Evolutionary conservation across 1,140 invertebrate species (phyloP).

Genomic region (Drosophila busckii): DNA sequence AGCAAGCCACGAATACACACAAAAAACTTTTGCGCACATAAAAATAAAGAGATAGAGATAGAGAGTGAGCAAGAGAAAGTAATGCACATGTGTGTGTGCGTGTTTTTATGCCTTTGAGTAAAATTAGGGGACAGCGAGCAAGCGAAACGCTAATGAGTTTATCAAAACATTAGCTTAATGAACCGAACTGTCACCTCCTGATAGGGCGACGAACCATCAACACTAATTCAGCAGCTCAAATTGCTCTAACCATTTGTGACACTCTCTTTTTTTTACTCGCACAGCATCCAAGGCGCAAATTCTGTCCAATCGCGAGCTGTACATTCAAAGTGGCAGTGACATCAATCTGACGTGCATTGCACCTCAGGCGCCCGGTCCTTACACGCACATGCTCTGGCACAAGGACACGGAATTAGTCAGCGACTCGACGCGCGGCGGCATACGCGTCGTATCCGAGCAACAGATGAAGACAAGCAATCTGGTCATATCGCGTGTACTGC

Average conservation of each 20-base stretch:
- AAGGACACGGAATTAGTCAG: slow-evolving; percentile 92
- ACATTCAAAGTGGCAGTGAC: slow-evolving; percentile 92
- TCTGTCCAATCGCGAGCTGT: slow-evolving; percentile 89
- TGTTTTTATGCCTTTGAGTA: too few species aligned
- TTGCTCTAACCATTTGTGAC: slow-evolving; percentile 38
- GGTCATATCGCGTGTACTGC: slow-evolving; percentile 88
- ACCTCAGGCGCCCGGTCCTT: slow-evolving; percentile 91
- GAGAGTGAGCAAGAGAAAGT: too few species aligned
- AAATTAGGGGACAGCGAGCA: neutral
- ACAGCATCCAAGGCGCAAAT: slow-evolving; percentile 94
- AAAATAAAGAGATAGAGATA: too few species aligned
- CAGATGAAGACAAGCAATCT: slow-evolving; percentile 90
- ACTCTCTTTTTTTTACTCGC: slow-evolving; percentile 14
- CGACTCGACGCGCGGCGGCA: slow-evolving; percentile 90
- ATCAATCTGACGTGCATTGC: slow-evolving; percentile 94
- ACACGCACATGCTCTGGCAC: slow-evolving; percentile 95
- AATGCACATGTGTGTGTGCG: neutral
- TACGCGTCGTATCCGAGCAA: slow-evolving; percentile 92
- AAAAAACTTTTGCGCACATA: too few species aligned
- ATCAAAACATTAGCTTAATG: slow-evolving; percentile 2
- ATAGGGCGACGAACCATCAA: too few species aligned
- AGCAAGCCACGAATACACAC: too few species aligned
- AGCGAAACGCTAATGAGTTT: slow-evolving; percentile 27
- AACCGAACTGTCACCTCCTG: neutral
- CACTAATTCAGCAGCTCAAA: too few species aligned